Evolutionary conservation across 2,113 vertebrate species (phyloP), one percentile per base, ranked within the genome.

Genomic region (Labrus mixtus): DNA sequence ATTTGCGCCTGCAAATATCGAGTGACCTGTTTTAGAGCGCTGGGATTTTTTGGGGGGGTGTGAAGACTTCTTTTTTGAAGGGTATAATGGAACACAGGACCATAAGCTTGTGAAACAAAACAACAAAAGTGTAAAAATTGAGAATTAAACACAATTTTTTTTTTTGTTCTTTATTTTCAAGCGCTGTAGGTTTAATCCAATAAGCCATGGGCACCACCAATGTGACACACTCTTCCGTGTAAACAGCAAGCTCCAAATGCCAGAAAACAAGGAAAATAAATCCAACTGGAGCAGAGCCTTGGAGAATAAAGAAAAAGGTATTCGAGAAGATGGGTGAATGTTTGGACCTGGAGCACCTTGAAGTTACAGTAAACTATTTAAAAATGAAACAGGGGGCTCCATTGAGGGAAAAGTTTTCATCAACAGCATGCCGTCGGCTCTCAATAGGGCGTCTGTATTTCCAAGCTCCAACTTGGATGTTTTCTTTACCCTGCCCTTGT

Each of bases 341-440:
- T 85, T 88, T 87, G 82, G 66, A 91, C 88, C 81, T 82, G 69
- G 25, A 90, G 86, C 69, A 36, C 59, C 59, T 78, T 76, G 41
- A 74, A 88, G 57, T 82, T 66, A 61, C 76, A 64, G 75, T 81
- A 57, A 83, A 81, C 63, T 45, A 68, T 83, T 85, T 69, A 36
- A 69, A 86, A 79, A 57, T 63, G 66, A 79, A 76, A 71, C 29
- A 33, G 77, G 51, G 41, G 46, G 37, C n/a, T 73, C 73, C 15
- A 77, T 45, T 57, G 61, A 62, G 36, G 19, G 39, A 61, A 36
- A 65, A 72, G 70, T 70, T 79, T 73, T 79, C 56, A 54, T 60
- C 50, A 68, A 64, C 29, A 12, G 46, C 25, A 13, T 10, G 76
- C 54, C 53, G 1, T 22, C 54, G 72, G 74, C 68, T 74, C 50